phyloP scores from a whole-genome alignment of 2,797 vertebrate species.

The Leucoraja ocellata region DNA sequence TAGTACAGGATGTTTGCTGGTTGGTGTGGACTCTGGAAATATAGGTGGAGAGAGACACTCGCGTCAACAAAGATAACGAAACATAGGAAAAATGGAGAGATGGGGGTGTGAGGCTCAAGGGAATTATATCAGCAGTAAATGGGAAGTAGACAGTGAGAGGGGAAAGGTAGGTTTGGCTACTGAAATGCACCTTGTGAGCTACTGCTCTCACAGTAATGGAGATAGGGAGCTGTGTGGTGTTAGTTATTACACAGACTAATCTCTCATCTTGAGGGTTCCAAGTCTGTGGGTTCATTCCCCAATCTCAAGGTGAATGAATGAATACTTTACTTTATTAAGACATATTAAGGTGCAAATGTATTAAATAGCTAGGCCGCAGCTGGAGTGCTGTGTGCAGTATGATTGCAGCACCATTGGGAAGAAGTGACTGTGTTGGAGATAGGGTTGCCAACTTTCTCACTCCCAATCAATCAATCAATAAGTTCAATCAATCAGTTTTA shows the following conservation, averaged over 20 bases:
- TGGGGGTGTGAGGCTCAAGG: neutral
- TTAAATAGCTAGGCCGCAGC: no score
- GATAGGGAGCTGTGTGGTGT: neutral
- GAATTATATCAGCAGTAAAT: neutral
- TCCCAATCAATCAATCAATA: no score
- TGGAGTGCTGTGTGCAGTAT: no score
- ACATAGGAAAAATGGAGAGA: neutral
- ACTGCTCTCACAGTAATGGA: neutral
- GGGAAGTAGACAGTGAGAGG: neutral
- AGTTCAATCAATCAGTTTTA: no score
- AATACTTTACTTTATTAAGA: no score
- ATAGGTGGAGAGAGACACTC: neutral
- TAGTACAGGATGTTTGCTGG: no score
- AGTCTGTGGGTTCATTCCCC: neutral
- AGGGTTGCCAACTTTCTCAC: no score
- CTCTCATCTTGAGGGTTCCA: neutral
- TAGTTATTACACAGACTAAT: no score
- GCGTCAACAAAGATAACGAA: neutral
- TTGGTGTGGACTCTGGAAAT: neutral
- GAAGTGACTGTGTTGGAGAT: no score
- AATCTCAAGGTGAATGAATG: neutral
- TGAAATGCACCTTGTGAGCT: neutral
- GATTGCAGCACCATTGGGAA: no score
- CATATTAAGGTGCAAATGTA: no score
- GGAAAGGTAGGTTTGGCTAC: neutral